Conservation (phyloP, 2,113 vertebrate genomes). For the Psilopsiagon aurifrons region DNA sequence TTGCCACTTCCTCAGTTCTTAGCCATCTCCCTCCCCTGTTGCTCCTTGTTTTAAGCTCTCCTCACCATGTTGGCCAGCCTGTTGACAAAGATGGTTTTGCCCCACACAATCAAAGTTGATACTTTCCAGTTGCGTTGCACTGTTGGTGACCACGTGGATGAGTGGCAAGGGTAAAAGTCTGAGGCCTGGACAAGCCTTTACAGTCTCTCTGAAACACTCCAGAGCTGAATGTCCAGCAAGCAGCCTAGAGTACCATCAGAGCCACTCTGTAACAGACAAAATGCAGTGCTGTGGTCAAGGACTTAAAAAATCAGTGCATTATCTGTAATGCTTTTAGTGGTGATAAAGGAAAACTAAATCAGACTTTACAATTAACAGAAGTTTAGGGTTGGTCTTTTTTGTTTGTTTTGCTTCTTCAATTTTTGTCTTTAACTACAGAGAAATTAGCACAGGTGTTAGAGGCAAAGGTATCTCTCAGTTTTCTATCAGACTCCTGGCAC, state of each 20-base stretch:
- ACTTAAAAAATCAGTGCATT: neutral
- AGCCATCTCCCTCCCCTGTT: neutral
- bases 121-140: neutral
- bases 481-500: neutral
- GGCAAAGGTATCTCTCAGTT: neutral
- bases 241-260: neutral
- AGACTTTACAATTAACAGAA: neutral
- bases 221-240: rapidly evolving
- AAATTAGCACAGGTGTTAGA: neutral
- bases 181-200: neutral
- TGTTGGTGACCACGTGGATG: neutral
- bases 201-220: neutral
- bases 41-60: neutral
- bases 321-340: neutral
- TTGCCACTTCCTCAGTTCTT: neutral
- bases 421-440: neutral
- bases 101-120: neutral
- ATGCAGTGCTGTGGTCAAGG: neutral
- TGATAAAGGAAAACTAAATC: neutral
- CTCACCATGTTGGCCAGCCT: neutral
- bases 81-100: neutral
- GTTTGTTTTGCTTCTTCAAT: neutral
- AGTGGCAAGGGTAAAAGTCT: neutral
- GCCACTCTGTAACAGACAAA: neutral
- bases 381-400: neutral